phyloP scores from a whole-genome alignment of 2,113 vertebrate species.

The Pao palembangensis region DNA sequence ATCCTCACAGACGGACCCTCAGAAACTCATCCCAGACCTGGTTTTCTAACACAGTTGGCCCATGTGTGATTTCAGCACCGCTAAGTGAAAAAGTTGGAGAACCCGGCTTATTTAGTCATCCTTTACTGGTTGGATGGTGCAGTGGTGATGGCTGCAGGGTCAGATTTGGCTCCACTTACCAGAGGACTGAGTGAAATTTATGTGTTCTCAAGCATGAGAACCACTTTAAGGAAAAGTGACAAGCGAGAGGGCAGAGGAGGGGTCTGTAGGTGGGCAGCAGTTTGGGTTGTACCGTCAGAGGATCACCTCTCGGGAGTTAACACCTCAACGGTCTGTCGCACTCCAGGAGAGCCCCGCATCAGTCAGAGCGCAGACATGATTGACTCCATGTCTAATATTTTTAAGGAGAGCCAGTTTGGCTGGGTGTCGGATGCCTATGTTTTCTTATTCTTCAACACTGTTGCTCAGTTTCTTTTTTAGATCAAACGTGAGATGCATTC shows the following conservation, averaged over 20 bases:
- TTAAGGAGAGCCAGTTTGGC: too few species aligned
- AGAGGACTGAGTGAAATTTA: slow-evolving; percentile 42
- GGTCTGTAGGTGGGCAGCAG: slow-evolving; percentile 1
- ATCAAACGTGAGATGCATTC: too few species aligned
- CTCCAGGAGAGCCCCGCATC: slow-evolving; percentile 34
- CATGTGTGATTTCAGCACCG: slow-evolving; percentile 40
- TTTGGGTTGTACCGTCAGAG: slow-evolving; percentile 52
- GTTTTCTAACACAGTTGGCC: slow-evolving; percentile 50
- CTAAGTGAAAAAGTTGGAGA: slow-evolving; percentile 21
- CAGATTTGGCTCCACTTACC: slow-evolving; percentile 61
- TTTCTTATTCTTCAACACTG: too few species aligned
- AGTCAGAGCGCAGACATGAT: slow-evolving; percentile 23
- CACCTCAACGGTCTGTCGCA: slow-evolving; percentile 37
- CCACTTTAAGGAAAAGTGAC: slow-evolving; percentile 56
- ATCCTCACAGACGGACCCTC: slow-evolving; percentile 31
- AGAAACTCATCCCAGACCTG: too few species aligned
- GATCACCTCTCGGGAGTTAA: slow-evolving; percentile 40
- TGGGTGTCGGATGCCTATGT: too few species aligned
- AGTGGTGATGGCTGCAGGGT: too few species aligned
- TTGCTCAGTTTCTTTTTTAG: too few species aligned
- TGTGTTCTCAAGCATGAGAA: slow-evolving; percentile 60
- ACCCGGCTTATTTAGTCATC: slow-evolving; percentile 23
- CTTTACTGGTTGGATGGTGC: slow-evolving; percentile 38
- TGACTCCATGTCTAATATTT: slow-evolving; percentile 19
- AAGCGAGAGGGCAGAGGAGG: slow-evolving; percentile 2